Percentiles rank a stretch among this genome's conserved stretches.
Evolutionary conservation across 2,113 vertebrate species (phyloP).

Genomic region (Mungos mungo): DNA sequence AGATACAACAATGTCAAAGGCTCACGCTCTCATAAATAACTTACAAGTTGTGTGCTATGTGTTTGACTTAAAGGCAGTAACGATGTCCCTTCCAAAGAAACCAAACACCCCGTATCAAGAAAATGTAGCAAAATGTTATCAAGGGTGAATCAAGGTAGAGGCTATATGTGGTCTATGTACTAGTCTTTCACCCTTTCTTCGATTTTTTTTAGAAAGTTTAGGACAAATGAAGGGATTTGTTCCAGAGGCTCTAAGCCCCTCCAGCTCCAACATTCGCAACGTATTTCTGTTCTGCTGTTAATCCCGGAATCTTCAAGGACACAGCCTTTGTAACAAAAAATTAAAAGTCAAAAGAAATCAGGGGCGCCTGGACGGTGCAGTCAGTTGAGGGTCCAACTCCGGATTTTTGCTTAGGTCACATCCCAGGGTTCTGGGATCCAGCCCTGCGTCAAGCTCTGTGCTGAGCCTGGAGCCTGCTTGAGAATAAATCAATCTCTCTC

Average conservation of each 20-base stretch:
- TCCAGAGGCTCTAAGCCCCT: background rate
- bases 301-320: background rate
- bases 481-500: too few species aligned
- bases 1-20: background rate
- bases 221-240: background rate
- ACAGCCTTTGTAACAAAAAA: background rate
- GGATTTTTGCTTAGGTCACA: too few species aligned
- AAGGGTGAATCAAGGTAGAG: background rate
- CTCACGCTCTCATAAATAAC: background rate
- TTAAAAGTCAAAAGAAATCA: background rate
- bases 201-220: background rate
- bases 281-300: background rate
- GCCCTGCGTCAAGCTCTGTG: too few species aligned
- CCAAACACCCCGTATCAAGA: background rate
- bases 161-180: background rate
- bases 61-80: background rate
- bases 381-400: too few species aligned
- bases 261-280: background rate
- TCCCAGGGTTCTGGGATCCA: too few species aligned
- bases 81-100: background rate
- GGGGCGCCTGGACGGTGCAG: too few species aligned
- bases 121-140: background rate
- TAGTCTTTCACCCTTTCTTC: background rate
- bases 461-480: too few species aligned
- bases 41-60: accelerated